A percentile compares a stretch with the other conserved stretches of the same genome.
These are phyloP conservation scores for Sparidentex hasta DNA, from an alignment of 2,797 vertebrate species.

Conservation along the genomic window DNA sequence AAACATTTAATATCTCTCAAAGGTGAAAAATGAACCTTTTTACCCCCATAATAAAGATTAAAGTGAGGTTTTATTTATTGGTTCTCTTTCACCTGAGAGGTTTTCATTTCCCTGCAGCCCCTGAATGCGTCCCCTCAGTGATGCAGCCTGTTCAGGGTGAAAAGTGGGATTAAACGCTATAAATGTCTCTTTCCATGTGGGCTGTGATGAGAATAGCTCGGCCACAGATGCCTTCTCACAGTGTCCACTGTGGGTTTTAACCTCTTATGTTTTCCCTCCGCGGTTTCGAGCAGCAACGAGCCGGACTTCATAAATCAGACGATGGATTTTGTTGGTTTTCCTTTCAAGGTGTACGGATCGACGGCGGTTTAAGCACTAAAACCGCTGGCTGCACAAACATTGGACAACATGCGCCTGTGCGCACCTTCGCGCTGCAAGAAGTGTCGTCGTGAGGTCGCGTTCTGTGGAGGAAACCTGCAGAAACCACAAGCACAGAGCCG, in stretches of 20 bases:
- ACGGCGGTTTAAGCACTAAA: conserved; percentile 78
- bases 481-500: background rate
- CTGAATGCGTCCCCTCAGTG: conserved; percentile 61
- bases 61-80: background rate
- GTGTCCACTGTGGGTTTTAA: conserved; percentile 77
- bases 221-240: conserved; percentile 86
- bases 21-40: background rate
- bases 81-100: conserved; percentile 6
- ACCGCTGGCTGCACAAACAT: conserved; percentile 87
- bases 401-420: conserved; percentile 76
- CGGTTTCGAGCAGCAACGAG: conserved; percentile 75
- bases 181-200: conserved; percentile 69
- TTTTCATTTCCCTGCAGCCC: conserved; percentile 31
- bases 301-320: conserved; percentile 87
- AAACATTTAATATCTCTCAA: too few species aligned
- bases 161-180: conserved; percentile 73
- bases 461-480: background rate
- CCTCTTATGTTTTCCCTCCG: conserved; percentile 79
- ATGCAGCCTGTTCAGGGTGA: conserved; percentile 55
- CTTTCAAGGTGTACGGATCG: conserved; percentile 82
- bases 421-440: conserved; percentile 59
- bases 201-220: conserved; percentile 85
- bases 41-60: background rate
- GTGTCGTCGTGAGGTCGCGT: background rate
- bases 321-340: conserved; percentile 82